Percentiles rank a stretch among this genome's conserved stretches.
These are phyloP conservation scores for Verasper variegatus DNA, from an alignment of 2,113 vertebrate species.

Conservation along the genomic window DNA sequence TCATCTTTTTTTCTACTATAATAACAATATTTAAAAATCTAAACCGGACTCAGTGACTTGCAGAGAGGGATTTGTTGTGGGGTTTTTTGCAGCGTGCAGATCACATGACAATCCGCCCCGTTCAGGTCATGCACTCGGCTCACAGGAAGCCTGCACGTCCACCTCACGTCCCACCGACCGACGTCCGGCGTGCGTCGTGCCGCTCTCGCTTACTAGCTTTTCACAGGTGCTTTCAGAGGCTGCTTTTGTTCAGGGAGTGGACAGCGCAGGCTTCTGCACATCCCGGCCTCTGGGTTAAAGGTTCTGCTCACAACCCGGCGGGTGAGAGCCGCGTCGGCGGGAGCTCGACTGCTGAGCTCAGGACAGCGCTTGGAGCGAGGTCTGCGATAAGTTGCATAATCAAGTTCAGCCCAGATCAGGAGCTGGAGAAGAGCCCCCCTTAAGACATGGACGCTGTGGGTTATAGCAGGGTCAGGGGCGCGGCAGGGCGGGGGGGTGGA, in stretches of 20 bases:
- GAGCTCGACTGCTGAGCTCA: slow-evolving; percentile 26
- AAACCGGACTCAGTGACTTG: slow-evolving; percentile 26
- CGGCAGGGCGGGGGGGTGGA: neutral
- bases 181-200: no score
- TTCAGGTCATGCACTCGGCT: slow-evolving; percentile 24
- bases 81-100: slow-evolving; percentile 18
- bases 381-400: slow-evolving; percentile 78
- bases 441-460: slow-evolving; percentile 60
- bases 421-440: slow-evolving; percentile 46
- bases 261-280: slow-evolving; percentile 8
- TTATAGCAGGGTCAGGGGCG: slow-evolving; percentile 10
- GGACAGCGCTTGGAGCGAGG: slow-evolving; percentile 54
- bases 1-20: neutral
- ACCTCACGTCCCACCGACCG: neutral
- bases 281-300: neutral
- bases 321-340: neutral
- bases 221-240: neutral
- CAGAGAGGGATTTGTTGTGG: slow-evolving; percentile 4
- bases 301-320: no score
- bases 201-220: slow-evolving; percentile 36
- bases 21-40: neutral
- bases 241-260: neutral
- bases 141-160: neutral
- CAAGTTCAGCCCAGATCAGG: slow-evolving; percentile 60
- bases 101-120: slow-evolving; percentile 8